Conservation (phyloP, 2,888 invertebrate genomes). For the Hipparchia semele region DNA sequence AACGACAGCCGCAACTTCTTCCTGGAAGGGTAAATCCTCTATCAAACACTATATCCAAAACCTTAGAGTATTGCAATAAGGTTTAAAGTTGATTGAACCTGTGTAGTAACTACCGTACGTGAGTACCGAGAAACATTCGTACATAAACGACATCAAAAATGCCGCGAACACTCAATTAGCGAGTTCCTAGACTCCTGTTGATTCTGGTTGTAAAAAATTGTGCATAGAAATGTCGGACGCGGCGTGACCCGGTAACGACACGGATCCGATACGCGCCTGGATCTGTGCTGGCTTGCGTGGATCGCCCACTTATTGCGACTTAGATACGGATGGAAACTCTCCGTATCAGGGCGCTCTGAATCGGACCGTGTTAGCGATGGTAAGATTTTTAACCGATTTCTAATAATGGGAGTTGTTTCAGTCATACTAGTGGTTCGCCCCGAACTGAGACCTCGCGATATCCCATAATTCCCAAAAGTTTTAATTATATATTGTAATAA, state of each 20-base stretch:
- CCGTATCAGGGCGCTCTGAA: constrained; percentile 30
- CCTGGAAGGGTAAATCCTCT: constrained; percentile 31
- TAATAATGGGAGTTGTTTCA: background rate
- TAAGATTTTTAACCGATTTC: background rate
- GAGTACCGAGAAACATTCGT: constrained; percentile 26
- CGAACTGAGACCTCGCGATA: no score
- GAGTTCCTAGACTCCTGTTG: constrained; percentile 55
- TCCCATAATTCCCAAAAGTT: no score
- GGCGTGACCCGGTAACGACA: constrained; percentile 68
- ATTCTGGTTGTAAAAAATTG: constrained; percentile 37
- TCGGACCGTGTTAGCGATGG: constrained; percentile 27
- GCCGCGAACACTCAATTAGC: constrained; percentile 45
- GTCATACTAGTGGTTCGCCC: no score
- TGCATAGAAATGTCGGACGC: constrained; percentile 53
- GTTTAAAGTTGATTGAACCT: constrained; percentile 14
- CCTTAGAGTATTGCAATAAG: constrained; percentile 26
- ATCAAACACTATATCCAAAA: background rate
- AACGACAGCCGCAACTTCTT: constrained; percentile 31
- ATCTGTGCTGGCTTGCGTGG: constrained; percentile 39
- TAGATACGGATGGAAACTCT: constrained; percentile 33
- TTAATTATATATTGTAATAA: no score
- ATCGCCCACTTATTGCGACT: constrained; percentile 37
- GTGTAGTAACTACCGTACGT: background rate
- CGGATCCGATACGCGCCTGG: constrained; percentile 58
- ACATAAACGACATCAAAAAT: constrained; percentile 42